Base-by-base conservation (phyloP, 2,797 vertebrate species). In the Sebastes melanostomus region DNA sequence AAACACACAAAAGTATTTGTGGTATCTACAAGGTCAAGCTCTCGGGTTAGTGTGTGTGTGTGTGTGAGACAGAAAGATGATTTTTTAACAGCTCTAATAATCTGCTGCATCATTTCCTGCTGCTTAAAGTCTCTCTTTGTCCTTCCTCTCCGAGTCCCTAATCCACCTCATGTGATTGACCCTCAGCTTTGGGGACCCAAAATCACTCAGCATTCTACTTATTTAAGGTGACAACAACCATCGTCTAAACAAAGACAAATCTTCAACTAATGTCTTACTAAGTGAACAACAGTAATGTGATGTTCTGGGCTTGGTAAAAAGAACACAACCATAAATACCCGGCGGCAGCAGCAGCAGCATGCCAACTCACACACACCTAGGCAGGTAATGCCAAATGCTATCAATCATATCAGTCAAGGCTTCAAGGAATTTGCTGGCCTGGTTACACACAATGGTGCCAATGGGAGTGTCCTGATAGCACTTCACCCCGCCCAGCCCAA, bases 21-120 rank as follows among this genome's bases (percentile, higher is more conserved):
- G 42, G 34, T 8, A 66, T 72, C 18, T 4, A 27, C 72, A 50
- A 61, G 29, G 32, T 36, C 2, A 8, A 72, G 24, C 11, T n/a
- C 3, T 3, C 2, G 12, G 54, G 50, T 52, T 10, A 22, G 0
- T 55, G 34, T 62, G 30, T 61, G 29, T 55, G 67, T 42, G 34
- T 30, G 27, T 30, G 27, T n/a, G 30, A 46, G 24, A 25, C 13
- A 30, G 18, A 30, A 1, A 0, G 60, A 42, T 42, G 38, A 6
- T 16, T 42, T 58, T 78, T 61, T 46, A 22, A 56, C 5, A 13
- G 65, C 71, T 76, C 25, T 46, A 27, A 68, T 75, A 74, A 69
- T 30, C 72, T 63, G 30, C 58, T 42, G 55, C 68, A 59, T 63
- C 61, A 50, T 76, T 77, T 78, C 69, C 61, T 55, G 82, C 63